Percentiles rank a stretch among this genome's conserved stretches.
phyloP scores from a whole-genome alignment of 1,140 invertebrate species.

The Tyrophagus putrescentiae region DNA sequence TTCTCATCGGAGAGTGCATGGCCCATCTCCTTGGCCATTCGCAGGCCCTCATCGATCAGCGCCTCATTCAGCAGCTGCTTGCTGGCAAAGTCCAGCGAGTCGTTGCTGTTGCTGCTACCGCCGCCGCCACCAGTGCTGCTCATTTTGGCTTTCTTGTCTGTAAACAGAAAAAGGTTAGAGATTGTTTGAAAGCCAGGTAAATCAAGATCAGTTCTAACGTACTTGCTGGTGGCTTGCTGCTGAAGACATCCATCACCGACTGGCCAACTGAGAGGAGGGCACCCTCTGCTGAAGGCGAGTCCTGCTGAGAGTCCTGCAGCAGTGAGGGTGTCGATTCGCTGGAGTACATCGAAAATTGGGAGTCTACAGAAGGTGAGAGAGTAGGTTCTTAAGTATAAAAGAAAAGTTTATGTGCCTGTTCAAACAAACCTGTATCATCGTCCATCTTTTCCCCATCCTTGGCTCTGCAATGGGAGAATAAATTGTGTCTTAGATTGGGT shows the following conservation, averaged over 20 bases:
- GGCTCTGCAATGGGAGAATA: slow-evolving; percentile 23
- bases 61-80: slow-evolving; percentile 33
- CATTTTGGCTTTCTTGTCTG: not conserved
- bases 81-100: slow-evolving; percentile 27
- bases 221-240: slow-evolving; percentile 17
- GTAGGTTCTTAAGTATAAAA: not conserved
- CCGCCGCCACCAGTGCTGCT: not conserved
- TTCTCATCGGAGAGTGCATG: slow-evolving; percentile 22
- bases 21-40: slow-evolving; percentile 32
- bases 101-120: slow-evolving; percentile 25
- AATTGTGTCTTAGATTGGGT: not conserved
- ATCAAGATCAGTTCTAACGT: not conserved
- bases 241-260: too few relatives aligned
- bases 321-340: slow-evolving; percentile 18
- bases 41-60: slow-evolving; percentile 32
- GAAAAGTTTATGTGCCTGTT: not conserved
- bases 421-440: slow-evolving; percentile 40
- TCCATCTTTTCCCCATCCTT: slow-evolving; percentile 38
- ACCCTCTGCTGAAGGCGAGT: not conserved
- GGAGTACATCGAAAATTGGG: slow-evolving; percentile 29
- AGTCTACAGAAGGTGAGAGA: slow-evolving; percentile 22
- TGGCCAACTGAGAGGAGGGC: not conserved
- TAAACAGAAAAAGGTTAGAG: not conserved
- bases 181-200: not conserved
- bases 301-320: slow-evolving; percentile 7